Base-by-base conservation (phyloP, 2,797 vertebrate genomes). In the Zonotrichia albicollis region DNA sequence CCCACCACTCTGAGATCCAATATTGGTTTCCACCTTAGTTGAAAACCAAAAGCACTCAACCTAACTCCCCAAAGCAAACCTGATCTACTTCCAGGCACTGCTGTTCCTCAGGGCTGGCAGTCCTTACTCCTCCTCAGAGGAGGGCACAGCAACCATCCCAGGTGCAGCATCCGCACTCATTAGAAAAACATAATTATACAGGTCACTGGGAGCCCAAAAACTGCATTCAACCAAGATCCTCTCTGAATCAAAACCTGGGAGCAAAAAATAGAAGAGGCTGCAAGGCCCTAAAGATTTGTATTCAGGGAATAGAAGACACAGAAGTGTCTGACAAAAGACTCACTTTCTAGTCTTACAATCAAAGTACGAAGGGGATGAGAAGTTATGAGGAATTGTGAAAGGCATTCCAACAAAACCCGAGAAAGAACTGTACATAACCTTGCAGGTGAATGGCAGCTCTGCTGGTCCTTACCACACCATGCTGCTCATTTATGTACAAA, bases 401-500 rank as follows among this genome's bases (percentile, higher is more conserved):
- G 84, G 38, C 27, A 0, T 67, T 61, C 82, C 73, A 78, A 75
- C 62, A 85, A 89, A 92, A 93, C 51, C 82, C 14, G 66, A 65
- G 73, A 80, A 85, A 68, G 79, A 88, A 32, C 45, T 25, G 62
- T 29, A 51, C 4, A 4, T 86, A 92, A 88, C 66, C 73, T 54
- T n/a, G 54, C 27, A 60, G 38, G 58, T 26, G 81, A 92, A 84
- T 17, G 50, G 60, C 42, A 87, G 50, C 57, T 75, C 82, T 78
- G 82, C 82, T 60, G 82, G 50, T 26, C 71, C 78, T 81, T 53
- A 77, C n/a, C 72, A 57, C 82, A 68, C 72, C 82, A 65, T 3
- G 18, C 75, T 92, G 82, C 65, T 95, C 94, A 68, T 84, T 94
- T 92, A 61, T 54, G 72, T 54, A 87, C 1, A 10, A 60, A 87